phyloP scores from a whole-genome alignment of 2,797 vertebrate genomes.

The Aldrovandia affinis region DNA sequence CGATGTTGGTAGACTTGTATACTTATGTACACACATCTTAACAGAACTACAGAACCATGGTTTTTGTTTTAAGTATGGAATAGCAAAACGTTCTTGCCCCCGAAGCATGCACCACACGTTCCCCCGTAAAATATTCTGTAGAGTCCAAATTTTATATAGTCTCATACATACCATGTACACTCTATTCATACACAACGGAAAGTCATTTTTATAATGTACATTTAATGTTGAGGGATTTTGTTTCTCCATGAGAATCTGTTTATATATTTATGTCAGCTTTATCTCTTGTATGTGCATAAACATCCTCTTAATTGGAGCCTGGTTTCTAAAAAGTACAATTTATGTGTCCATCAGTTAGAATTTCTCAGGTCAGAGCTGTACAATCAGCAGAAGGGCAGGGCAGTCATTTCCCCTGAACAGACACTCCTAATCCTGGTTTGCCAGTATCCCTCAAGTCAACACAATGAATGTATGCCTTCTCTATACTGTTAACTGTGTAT shows the following conservation, averaged over 20 bases:
- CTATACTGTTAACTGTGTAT: slow-evolving; percentile 73
- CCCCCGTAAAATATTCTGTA: background rate
- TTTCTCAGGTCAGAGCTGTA: slow-evolving; percentile 10
- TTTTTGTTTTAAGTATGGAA: background rate
- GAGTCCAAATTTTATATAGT: background rate
- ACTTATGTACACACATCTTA: background rate
- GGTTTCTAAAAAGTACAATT: background rate
- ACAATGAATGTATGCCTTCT: slow-evolving; percentile 67
- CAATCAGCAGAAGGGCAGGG: background rate
- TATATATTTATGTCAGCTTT: background rate
- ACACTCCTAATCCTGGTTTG: slow-evolving; percentile 19
- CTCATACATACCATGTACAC: too few species aligned
- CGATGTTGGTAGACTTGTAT: background rate
- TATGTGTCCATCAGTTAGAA: background rate
- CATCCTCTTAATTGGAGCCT: too few species aligned
- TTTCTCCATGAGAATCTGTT: slow-evolving; percentile 12
- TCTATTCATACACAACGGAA: too few species aligned
- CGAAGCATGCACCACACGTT: background rate
- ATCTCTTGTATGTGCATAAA: background rate
- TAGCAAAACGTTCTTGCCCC: background rate
- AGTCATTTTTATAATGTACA: background rate
- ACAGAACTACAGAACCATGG: background rate
- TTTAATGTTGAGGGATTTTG: background rate
- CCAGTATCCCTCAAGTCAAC: slow-evolving; percentile 45
- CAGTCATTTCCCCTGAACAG: background rate